Base-by-base conservation (phyloP, 2,113 vertebrate species). In the Cephalopholis sonnerati region DNA sequence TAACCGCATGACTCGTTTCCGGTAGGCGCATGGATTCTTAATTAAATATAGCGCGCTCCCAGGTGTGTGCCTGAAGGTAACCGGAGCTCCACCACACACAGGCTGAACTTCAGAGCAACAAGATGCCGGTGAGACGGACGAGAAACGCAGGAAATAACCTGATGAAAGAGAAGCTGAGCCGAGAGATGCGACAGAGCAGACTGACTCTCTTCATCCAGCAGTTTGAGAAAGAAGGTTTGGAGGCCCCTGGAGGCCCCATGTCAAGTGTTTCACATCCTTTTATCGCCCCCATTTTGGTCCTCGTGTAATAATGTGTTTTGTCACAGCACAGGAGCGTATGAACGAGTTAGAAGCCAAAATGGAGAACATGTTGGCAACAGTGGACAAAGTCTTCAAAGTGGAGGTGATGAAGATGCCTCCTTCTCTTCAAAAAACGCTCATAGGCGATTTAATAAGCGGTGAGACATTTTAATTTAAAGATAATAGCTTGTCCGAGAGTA, bases 141-240 rank as follows among this genome's bases (percentile, higher is more conserved):
- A 87, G 32, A 44, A 70, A 72, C 27, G 54, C 13, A 0, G 71
- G 24, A 0, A 55, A 9, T 0, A n/a, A 17, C 0, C 61, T 72
- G 1, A 29, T 0, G 0, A 81, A 84, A 7, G 87, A 82, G 1
- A 87, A 82, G 8, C 20, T 54, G 24, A 79, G 64, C 46, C 84
- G 71, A 7, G 91, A 96, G 58, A 80, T 94, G 24, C 79, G 90
- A 1, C 83, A 80, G 3, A 91, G 68, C 62, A 92, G 79, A 22
- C 88, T 94, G 22, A 17, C 87, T 0, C 93, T 97, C 0, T 97
- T 97, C 59, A 94, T 96, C n/a, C 93, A 95, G 2, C 96, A 96
- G 85, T 96, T 96, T 79, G 93, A 96, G 62, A 95, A 97, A 70
- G 95, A 96, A 89, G 96, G 96, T 96, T 79, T 44, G 93, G 0